Base-by-base conservation (phyloP, 2,113 vertebrate genomes). In the Sebastes fasciatus region DNA sequence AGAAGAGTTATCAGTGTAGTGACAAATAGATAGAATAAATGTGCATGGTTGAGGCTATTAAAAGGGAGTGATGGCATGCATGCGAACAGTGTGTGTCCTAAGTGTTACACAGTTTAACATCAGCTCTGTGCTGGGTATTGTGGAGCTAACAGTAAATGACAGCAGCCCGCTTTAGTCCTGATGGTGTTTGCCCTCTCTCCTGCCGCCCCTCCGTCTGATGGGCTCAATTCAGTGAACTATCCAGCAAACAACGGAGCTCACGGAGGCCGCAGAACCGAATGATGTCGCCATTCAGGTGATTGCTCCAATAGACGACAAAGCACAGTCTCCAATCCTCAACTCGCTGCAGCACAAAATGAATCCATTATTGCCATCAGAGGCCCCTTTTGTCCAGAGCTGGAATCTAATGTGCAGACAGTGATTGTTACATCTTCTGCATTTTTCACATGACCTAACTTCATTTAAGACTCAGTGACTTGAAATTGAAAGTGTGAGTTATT, bases 231-330 rank as follows among this genome's bases (percentile, higher is more conserved):
- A 71, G 7, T 16, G 65, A 71, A 45, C 69, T 83, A 60, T 68
- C 16, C 17, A 60, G 64, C 77, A 74, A 88, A 73, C 78, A 70
- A 14, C 17, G 3, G 19, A 6, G n/a, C 40, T 52, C 26, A 57
- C 34, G 10, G 69, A 70, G 17, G 45, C 65, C 21, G 43, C 55
- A 45, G 51, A 34, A 5, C 34, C 55, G 65, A 87, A 86, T 23
- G 83, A 83, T 71, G 80, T 21, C 16, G 57, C 67, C 74, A 72
- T 80, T 85, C 75, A 82, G 55, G 58, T 79, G 84, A 85, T 82
- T 84, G 70, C 71, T 89, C 81, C 82, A 76, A 82, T 80, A 85
- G 77, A 77, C 1, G 48, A 26, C 69, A 4, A 62, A 54, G 55
- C 63, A n/a, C 69, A 73, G 61, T 86, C 82, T 86, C 58, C 83